Evolutionary conservation across 1,140 invertebrate genomes (phyloP).

Genomic region (Delia radicum): DNA sequence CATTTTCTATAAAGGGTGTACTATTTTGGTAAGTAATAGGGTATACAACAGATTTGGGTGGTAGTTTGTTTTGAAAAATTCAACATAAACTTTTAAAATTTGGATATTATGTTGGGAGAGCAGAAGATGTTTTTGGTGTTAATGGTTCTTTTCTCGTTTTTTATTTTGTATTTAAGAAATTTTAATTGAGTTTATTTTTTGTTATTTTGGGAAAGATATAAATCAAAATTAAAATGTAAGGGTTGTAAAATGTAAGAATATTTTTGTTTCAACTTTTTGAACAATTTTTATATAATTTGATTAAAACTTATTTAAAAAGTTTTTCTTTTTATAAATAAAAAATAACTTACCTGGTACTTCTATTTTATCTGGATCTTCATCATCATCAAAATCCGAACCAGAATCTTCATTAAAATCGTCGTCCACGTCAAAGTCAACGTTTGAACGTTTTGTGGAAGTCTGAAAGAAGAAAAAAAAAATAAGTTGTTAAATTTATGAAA

Average conservation of each 20-base stretch:
- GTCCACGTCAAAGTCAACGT: slow-evolving; percentile 39
- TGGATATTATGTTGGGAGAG: no score
- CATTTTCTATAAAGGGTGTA: no score
- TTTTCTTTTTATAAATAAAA: no score
- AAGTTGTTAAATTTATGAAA: not conserved
- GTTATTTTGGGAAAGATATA: no score
- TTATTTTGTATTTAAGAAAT: not conserved
- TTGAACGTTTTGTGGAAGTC: slow-evolving; percentile 48
- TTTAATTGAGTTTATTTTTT: not conserved
- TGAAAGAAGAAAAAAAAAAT: slow-evolving; percentile 28
- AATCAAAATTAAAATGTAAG: not conserved
- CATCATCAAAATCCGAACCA: slow-evolving; percentile 80
- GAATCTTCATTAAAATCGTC: slow-evolving; percentile 62
- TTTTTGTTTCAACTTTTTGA: not conserved
- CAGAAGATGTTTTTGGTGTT: no score
- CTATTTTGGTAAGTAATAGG: no score
- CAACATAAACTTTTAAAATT: no score
- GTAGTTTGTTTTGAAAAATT: no score
- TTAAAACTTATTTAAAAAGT: no score
- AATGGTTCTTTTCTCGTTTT: not conserved
- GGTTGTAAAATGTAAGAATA: not conserved
- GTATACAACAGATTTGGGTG: no score
- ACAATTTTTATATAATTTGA: not conserved
- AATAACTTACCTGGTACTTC: slow-evolving; percentile 77
- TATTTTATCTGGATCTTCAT: slow-evolving; percentile 87